Conservation (phyloP, 2,113 vertebrate genomes). For the Microcebus ravelobensis region DNA sequence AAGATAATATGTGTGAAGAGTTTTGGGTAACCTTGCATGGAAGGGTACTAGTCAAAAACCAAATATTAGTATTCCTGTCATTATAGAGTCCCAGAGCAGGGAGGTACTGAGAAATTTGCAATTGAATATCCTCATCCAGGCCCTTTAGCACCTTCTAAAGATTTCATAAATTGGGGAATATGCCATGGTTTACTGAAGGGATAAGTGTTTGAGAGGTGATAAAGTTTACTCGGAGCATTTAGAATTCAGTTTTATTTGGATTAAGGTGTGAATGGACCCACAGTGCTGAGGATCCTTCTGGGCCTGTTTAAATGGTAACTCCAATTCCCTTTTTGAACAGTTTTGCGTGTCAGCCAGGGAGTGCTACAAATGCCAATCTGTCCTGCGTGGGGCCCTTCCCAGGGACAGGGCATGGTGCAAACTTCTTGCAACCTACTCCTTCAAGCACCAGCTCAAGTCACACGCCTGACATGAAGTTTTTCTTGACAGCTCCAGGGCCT, state of each 20-base stretch:
- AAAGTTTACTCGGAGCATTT: constrained; percentile 73
- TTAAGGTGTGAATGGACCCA: constrained; percentile 69
- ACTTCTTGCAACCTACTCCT: constrained; percentile 57
- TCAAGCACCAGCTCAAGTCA: constrained; percentile 28
- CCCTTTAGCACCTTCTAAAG: constrained; percentile 77
- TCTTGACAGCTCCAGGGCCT: background rate
- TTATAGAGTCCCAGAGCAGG: constrained; percentile 27
- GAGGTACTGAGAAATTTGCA: constrained; percentile 64
- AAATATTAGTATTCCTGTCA: constrained; percentile 58
- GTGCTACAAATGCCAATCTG: constrained; percentile 60
- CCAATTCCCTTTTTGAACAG: constrained; percentile 62
- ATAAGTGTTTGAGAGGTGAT: constrained; percentile 76
- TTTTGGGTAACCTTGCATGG: constrained; percentile 29
- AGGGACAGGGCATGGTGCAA: background rate
- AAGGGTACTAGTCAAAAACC: constrained; percentile 51
- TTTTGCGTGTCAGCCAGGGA: constrained; percentile 35
- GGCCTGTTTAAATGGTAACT: constrained; percentile 72
- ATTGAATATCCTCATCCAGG: constrained; percentile 67
- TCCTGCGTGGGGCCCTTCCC: background rate
- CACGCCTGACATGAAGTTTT: constrained; percentile 2
- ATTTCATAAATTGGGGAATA: constrained; percentile 72
- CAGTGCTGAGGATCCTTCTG: constrained; percentile 75
- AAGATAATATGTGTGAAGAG: background rate
- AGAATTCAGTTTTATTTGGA: constrained; percentile 77
- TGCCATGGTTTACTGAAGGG: constrained; percentile 65